A percentile compares a stretch with the other conserved stretches of the same genome.
These are phyloP conservation scores for Furnarius figulus DNA, from an alignment of 2,113 vertebrate species.

Conservation along the genomic window DNA sequence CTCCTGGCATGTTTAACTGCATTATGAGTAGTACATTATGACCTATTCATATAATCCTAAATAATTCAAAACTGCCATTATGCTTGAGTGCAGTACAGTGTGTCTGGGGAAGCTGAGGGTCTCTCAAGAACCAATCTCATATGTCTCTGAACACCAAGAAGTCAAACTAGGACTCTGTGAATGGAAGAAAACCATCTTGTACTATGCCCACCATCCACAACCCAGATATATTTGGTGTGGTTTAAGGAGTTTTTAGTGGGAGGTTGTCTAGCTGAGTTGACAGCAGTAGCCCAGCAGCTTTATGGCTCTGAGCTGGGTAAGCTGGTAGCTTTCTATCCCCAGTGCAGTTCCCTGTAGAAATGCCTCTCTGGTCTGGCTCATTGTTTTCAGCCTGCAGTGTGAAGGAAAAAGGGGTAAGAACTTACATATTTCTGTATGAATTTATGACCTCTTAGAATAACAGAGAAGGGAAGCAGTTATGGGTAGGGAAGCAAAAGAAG, in stretches of 20 bases:
- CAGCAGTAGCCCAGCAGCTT: not conserved
- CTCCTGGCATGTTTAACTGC: not conserved
- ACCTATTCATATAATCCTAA: not conserved
- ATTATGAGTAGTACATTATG: not conserved
- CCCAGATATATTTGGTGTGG: not conserved
- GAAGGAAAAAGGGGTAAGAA: not conserved
- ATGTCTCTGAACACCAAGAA: not conserved
- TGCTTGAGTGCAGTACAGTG: not conserved
- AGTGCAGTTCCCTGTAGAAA: not conserved
- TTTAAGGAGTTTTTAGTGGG: not conserved
- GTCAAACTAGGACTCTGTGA: not conserved
- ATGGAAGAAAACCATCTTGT: not conserved
- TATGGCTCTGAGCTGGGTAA: not conserved
- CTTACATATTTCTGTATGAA: not conserved
- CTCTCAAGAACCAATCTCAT: not conserved
- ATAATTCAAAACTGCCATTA: not conserved
- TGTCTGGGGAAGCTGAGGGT: not conserved
- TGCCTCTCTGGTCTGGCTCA: rapidly evolving
- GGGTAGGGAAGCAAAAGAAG: not conserved
- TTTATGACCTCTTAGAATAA: not conserved
- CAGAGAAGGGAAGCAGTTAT: not conserved
- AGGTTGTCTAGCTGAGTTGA: not conserved
- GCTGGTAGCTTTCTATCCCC: not conserved
- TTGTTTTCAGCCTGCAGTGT: not conserved
- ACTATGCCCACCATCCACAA: not conserved